These are phyloP conservation scores for Idaea biselata DNA, from an alignment of 2,888 invertebrate genomes.

Conservation along the genomic window DNA sequence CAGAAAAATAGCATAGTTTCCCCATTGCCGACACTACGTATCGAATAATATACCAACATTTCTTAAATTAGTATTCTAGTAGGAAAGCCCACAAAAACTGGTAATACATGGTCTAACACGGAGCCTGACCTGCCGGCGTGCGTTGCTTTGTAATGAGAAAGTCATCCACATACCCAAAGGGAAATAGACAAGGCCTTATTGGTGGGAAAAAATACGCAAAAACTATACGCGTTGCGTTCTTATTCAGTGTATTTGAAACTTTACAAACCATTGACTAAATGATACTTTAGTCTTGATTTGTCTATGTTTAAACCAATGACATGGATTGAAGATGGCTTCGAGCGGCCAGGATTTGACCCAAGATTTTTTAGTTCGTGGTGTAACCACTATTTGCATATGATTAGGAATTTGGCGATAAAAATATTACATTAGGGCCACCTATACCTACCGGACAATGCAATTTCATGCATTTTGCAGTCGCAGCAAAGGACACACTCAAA, in stretches of 20 bases:
- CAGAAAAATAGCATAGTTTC: neutral
- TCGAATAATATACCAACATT: conserved; percentile 1
- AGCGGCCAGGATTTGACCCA: no score
- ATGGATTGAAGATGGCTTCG: no score
- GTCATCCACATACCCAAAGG: neutral
- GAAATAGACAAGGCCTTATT: neutral
- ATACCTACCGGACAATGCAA: no score
- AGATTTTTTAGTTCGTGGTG: no score
- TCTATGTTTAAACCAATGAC: no score
- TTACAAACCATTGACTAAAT: neutral
- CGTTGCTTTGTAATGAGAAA: conserved; percentile 1
- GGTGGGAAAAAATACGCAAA: neutral
- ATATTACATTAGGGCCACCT: no score
- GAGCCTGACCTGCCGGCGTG: neutral
- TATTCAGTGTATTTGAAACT: neutral
- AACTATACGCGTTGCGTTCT: neutral
- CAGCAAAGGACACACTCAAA: no score
- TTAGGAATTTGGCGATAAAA: no score
- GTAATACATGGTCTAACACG: conserved; percentile 1
- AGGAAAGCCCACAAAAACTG: neutral
- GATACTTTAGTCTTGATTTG: no score
- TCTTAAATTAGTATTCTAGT: neutral
- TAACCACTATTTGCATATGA: no score
- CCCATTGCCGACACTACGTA: neutral
- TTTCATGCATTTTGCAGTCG: no score